These are phyloP conservation scores for Parnassius mnemosyne DNA, from an alignment of 2,888 invertebrate genomes.

Conservation along the genomic window DNA sequence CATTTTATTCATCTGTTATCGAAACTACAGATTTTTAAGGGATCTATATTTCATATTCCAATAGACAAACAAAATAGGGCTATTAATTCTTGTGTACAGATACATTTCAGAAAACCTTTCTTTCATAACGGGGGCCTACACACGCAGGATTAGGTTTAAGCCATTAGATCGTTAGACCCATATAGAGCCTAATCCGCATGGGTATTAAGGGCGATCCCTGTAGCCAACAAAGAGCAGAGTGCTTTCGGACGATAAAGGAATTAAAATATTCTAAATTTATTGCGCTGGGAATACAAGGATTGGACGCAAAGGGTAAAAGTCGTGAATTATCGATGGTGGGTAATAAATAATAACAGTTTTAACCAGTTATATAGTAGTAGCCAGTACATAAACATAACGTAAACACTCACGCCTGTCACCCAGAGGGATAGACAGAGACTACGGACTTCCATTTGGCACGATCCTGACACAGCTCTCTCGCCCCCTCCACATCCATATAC, in stretches of 20 bases:
- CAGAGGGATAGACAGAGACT: too few species aligned
- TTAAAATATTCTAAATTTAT: slow-evolving; percentile 26
- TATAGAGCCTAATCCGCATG: slow-evolving; percentile 23
- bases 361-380: too few species aligned
- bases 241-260: slow-evolving; percentile 27
- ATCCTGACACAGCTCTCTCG: too few species aligned
- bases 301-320: slow-evolving; percentile 4
- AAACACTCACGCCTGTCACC: too few species aligned
- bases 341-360: too few species aligned
- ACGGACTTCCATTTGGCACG: too few species aligned
- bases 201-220: slow-evolving; percentile 22
- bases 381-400: too few species aligned
- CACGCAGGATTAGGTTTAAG: slow-evolving; percentile 22
- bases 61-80: not conserved
- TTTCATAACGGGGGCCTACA: slow-evolving; percentile 17
- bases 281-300: slow-evolving; percentile 17
- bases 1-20: too few species aligned
- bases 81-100: not conserved
- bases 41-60: not conserved
- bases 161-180: slow-evolving; percentile 20
- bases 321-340: slow-evolving; percentile 8
- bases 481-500: too few species aligned
- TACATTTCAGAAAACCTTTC: not conserved
- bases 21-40: too few species aligned
- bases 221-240: slow-evolving; percentile 27